A percentile compares a stretch with the other conserved stretches of the same genome.
Evolutionary conservation across 2,888 invertebrate species (phyloP).

Genomic region (Deroplatys truncata): DNA sequence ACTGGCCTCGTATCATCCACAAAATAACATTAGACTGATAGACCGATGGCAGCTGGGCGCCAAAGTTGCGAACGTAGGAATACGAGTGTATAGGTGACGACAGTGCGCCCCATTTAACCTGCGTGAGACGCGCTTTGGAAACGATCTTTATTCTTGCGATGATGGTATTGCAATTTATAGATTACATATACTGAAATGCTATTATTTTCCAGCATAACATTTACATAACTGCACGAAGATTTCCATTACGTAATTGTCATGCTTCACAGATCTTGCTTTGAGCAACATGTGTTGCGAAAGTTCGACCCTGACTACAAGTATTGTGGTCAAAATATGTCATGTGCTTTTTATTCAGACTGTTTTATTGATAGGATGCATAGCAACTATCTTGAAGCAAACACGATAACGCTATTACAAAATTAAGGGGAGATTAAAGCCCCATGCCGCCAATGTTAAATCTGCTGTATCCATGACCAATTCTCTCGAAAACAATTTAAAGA

Average conservation of each 20-base stretch:
- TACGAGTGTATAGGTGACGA: too few relatives aligned
- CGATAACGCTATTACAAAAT: not conserved
- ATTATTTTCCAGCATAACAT: not conserved
- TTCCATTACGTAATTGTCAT: not conserved
- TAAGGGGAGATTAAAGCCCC: too few relatives aligned
- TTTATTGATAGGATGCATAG: not conserved
- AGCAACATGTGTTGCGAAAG: not conserved
- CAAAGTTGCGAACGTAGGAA: too few relatives aligned
- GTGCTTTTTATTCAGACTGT: not conserved
- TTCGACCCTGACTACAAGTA: not conserved
- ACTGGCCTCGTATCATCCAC: too few relatives aligned
- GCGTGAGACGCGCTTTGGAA: too few relatives aligned
- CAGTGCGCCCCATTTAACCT: too few relatives aligned
- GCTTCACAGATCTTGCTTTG: not conserved
- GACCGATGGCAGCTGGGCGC: too few relatives aligned
- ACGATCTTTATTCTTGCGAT: not conserved
- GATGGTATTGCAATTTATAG: not conserved
- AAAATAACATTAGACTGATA: too few relatives aligned
- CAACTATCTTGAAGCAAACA: not conserved
- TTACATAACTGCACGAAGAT: not conserved
- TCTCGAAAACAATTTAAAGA: too few relatives aligned
- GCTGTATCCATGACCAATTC: too few relatives aligned
- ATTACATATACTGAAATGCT: not conserved
- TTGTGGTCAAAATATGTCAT: not conserved
- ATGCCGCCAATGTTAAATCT: too few relatives aligned